Evolutionary conservation across 2,113 vertebrate genomes (phyloP), one percentile per base, ranked within the genome.

Genomic region (Monarcha castaneiventris): DNA sequence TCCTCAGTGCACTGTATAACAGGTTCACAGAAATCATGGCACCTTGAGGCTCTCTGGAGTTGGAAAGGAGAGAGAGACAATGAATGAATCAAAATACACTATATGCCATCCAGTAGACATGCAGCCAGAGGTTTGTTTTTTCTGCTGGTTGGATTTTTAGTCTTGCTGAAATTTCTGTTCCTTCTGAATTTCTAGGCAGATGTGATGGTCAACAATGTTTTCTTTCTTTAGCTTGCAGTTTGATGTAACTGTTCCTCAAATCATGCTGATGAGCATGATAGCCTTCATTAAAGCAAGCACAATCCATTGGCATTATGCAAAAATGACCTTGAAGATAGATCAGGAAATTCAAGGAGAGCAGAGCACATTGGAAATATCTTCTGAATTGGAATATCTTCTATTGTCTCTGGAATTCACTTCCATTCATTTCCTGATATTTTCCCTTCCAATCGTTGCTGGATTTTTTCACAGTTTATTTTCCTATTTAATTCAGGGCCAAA

Each of bases 181-280:
- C 26, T 46, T 78, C 35, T 69, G 44, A 80, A 76, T 55, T 85
- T 90, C 54, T 51, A 68, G 44, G 44, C 11, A 69, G 16, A 86
- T 2, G 0, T 35, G 58, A 66, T 13, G 30, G 13, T 15, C 25
- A 80, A n/a, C 37, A 46, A 39, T 0, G 1, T 73, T 84, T 77
- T 73, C 35, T 6, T 39, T 58, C 48, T 67, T 68, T 59, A 61
- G 5, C 73, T 80, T 74, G 16, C n/a, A 58, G 30, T 41, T 83
- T 77, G 46, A 77, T 41, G 22, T 81, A 32, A 10, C 15, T 85
- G 11, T 52, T 54, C 29, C 69, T 87, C 17, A 87, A 30, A 49
- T 27, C 22, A 54, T 33, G 16, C 11, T 48, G 72, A 32, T 58
- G 15, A 44, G 15, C 11, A 30, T 22, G 16, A 54, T 52, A 43